phyloP scores from a whole-genome alignment of 2,797 vertebrate species.

The Columba guinea region DNA sequence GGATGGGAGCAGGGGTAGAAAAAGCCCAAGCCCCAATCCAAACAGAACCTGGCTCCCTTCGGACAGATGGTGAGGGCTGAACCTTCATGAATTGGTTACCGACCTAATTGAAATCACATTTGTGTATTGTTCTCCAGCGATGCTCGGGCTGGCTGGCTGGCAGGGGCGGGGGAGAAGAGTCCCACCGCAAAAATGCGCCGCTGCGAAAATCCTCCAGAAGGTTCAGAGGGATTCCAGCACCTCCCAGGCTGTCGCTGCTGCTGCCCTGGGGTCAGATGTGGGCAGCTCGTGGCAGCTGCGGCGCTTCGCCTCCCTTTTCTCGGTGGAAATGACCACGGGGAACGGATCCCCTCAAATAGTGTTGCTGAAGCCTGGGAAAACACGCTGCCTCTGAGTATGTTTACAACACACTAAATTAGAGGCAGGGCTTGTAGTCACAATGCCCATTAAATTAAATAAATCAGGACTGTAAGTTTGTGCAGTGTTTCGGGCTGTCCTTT shows the following conservation, averaged over 20 bases:
- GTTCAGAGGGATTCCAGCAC: conserved; percentile 48
- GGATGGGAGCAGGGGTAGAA: background rate
- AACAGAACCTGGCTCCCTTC: background rate
- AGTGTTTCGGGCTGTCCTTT: background rate
- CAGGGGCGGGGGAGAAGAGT: background rate
- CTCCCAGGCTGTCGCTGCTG: conserved; percentile 18
- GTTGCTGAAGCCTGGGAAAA: conserved; percentile 45
- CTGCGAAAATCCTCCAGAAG: conserved; percentile 42
- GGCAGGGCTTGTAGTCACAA: conserved; percentile 2
- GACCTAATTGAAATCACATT: conserved; percentile 66
- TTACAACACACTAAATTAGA: conserved; percentile 30
- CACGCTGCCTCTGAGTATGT: background rate
- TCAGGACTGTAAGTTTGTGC: background rate
- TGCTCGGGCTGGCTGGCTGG: background rate
- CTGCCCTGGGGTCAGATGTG: conserved; percentile 40
- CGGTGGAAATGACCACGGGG: background rate
- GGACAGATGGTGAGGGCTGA: conserved; percentile 70
- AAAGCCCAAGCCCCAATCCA: background rate
- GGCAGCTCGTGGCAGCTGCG: conserved; percentile 49
- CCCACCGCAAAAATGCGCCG: conserved; percentile 5
- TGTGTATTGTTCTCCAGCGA: conserved; percentile 29
- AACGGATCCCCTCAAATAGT: background rate
- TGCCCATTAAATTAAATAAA: background rate
- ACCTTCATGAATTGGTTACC: conserved; percentile 65
- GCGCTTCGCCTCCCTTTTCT: background rate